Percentiles rank a stretch among this genome's conserved stretches.
phyloP scores from a whole-genome alignment of 2,888 invertebrate genomes.

The Cynaeus angustus region DNA sequence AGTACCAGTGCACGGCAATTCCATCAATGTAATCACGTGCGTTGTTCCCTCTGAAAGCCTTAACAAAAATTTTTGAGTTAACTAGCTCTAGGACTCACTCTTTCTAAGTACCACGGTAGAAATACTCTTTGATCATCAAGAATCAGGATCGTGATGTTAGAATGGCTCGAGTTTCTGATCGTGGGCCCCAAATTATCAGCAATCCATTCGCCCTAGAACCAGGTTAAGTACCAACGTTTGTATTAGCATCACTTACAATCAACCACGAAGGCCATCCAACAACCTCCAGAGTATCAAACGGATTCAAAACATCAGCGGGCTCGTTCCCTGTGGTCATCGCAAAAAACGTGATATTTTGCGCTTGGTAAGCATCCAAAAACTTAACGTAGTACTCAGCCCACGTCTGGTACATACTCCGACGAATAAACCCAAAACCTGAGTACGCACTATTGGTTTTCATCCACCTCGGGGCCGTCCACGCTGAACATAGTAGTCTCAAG shows the following conservation, averaged over 20 bases:
- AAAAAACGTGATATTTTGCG: slow-evolving; percentile 75
- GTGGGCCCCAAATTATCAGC: slow-evolving; percentile 83
- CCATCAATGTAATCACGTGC: slow-evolving; percentile 81
- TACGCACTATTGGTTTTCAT: slow-evolving; percentile 71
- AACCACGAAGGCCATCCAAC: slow-evolving; percentile 51
- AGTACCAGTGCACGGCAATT: slow-evolving; percentile 89
- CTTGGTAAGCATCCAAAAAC: slow-evolving; percentile 77
- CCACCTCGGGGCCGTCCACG: slow-evolving; percentile 73
- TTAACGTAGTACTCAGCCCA: slow-evolving; percentile 89
- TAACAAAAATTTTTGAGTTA: neutral
- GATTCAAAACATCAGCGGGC: slow-evolving; percentile 75
- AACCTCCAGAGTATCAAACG: slow-evolving; percentile 47
- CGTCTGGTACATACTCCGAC: slow-evolving; percentile 78
- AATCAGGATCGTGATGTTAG: slow-evolving; percentile 79
- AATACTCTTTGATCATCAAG: slow-evolving; percentile 77
- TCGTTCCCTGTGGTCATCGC: slow-evolving; percentile 91
- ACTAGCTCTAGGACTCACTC: slow-evolving; percentile 53
- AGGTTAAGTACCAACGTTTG: neutral
- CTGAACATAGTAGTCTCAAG: slow-evolving; percentile 60
- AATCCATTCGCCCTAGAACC: slow-evolving; percentile 74
- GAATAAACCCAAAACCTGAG: slow-evolving; percentile 67
- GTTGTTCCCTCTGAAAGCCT: slow-evolving; percentile 46
- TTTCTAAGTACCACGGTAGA: slow-evolving; percentile 44
- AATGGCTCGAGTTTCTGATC: slow-evolving; percentile 75
- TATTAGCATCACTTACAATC: slow-evolving; percentile 43